Evolutionary conservation across 2,888 invertebrate species (phyloP), one percentile per base, ranked within the genome.

Genomic region (Melanostoma mellinum): DNA sequence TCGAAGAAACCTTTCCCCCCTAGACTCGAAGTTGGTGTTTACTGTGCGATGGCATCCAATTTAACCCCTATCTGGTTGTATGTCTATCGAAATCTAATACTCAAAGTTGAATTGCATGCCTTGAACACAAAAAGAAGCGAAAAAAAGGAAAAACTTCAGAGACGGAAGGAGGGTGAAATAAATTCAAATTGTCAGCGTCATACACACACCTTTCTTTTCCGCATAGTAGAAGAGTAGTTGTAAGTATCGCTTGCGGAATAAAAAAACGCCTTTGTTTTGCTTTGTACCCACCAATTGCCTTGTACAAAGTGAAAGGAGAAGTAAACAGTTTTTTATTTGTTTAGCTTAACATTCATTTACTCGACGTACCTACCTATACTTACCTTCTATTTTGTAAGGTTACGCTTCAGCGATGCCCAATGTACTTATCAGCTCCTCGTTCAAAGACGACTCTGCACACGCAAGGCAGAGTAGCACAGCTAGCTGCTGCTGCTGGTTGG

Each of bases 161-260:
- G 3, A 46, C 42, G 6, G 55, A 38, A 20, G n/a, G 38, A 52
- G 10, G 35, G 2, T 2, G 33, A 10, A 33, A 10, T 4, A 69
- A 56, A 73, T 77, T 72, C 50, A 82, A 77, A 74, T 82, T 58
- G 55, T 73, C 53, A 50, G n/a, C 9, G 9, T 30, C 20, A 36
- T 46, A 61, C 44, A 73, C 65, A 74, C 69, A 82, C 73, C 77
- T 82, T 82, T 82, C 82, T 82, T 77, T 82, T 82, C 82, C 82
- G 73, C 82, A 82, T 82, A 73, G 61, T 52, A 35, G 46, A 36
- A 44, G 52, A 60, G 4, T 72, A 77, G 55, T 55, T 36, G 32
- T 33, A 6, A 33, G 4, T 35, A n/a, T 6, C 32, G n/a, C 38
- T 44, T 35, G 3, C 36, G 36, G 36, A 44, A 44, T 48, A 5